phyloP scores from a whole-genome alignment of 2,797 vertebrate species.

The Tarsius wallacei region DNA sequence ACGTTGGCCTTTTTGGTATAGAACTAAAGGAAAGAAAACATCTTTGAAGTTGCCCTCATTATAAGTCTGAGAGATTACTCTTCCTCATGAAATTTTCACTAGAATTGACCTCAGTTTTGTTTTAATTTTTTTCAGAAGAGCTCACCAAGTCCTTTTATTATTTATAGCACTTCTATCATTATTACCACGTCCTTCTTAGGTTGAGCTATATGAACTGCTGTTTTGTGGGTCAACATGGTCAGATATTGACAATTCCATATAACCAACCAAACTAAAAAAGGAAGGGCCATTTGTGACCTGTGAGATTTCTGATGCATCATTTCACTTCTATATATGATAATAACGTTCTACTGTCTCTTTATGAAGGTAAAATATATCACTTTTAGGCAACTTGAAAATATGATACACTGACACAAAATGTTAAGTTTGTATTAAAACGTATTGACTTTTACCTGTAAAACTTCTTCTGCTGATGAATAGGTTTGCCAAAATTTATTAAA shows the following conservation, averaged over 20 bases:
- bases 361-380: conserved; percentile 43
- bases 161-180: not conserved
- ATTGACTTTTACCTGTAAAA: conserved; percentile 94
- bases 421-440: conserved; percentile 54
- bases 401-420: not conserved
- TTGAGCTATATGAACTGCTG: not conserved
- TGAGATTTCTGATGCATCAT: not conserved
- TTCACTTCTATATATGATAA: not conserved
- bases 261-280: conserved; percentile 12
- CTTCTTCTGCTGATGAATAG: conserved; percentile 94
- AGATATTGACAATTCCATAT: not conserved
- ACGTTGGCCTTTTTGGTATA: not conserved
- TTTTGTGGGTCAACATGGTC: not conserved
- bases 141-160: conserved; percentile 41
- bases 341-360: not conserved
- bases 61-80: not conserved
- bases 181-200: not conserved
- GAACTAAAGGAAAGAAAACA: conserved; percentile 44
- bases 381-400: conserved; percentile 55
- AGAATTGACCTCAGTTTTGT: not conserved
- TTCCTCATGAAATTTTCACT: conserved; percentile 49
- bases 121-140: not conserved
- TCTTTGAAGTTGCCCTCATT: not conserved
- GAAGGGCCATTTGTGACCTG: not conserved
- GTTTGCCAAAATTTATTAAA: conserved; percentile 99